Base-by-base conservation (phyloP, 2,888 invertebrate species). In the Furcula furcula region DNA sequence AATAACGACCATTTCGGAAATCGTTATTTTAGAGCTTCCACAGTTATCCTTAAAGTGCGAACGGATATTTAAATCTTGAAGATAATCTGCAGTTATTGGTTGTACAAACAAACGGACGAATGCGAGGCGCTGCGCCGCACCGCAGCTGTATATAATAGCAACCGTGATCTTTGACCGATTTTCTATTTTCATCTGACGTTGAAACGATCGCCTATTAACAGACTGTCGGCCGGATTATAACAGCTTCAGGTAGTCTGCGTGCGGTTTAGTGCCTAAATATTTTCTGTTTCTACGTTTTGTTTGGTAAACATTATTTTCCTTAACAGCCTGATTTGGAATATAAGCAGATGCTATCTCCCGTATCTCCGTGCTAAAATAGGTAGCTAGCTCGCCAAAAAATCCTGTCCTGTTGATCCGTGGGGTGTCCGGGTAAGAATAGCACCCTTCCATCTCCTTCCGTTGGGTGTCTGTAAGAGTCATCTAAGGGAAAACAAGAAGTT, bases 81-180 rank as follows among this genome's bases (percentile, higher is more conserved):
- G 36, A 41, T 46, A 37, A 37, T 43, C 14, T 35, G 37, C 46
- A 26, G 30, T 34, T 31, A 25, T 14, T 28, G 31, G n/a, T 34
- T 43, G 46, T 35, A 28, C 36, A 49, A 52, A 55, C 39, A 40
- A 55, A 48, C 33, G 36, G 28, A 13, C 38, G 14, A 10, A 14
- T 26, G 14, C n/a, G 13, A 11, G 9, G 11, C 31, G 36, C 44
- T 39, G 36, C 20, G n/a, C 12, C 3, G 4, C 10, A 11, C 7
- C 10, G 23, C 10, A 23, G 23, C 23, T 7, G 6, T 23, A 11
- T 5, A 18, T 42, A 49, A 46, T 44, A 44, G 55, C 43, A 41
- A 39, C 48, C 52, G 58, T 67, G 65, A 67, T 65, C 64, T 67
- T 64, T 66, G 66, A 64, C 66, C 68, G 57, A 68, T 51, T 62